Evolutionary conservation across 1,140 invertebrate species (phyloP), one percentile per base, ranked within the genome.

Genomic region (Bilobella aurantiaca): DNA sequence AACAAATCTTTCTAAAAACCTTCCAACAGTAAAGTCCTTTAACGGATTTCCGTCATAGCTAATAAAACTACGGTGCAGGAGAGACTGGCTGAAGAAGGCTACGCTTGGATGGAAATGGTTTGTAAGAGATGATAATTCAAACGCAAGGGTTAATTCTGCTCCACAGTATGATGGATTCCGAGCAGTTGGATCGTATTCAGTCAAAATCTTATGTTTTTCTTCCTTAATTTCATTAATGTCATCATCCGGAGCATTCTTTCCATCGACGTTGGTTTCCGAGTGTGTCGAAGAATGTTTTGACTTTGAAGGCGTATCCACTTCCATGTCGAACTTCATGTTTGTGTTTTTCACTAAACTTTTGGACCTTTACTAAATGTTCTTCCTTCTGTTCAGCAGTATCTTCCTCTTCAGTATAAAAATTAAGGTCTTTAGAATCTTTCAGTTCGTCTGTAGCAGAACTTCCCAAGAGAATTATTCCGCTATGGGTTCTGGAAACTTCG

Each of bases 1-100:
- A 1, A 93, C 91, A 77, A 96, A 98, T 63, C 93, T 82, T 75
- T 98, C 94, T 14, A 98, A 78, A 75, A 98, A 98, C 65, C 90
- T 80, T 28, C 91, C 87, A 0, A 91, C 77, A 0, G 87, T 89
- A 74, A 97, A 93, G 79, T 98, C 95, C 74, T 90, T 83, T 0
- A 98, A 77, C 0, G 95, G 94, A 80, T 98, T 92, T 0, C 96
- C 94, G 62, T 84, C 82, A 75, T 98, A 98, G 28, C 85, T 81
- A 32, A 97, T 88, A 60, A 73, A 74, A 78, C 81, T 76, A 83
- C 88, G 85, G 69, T 87, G 78, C 0, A 94, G 73, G n/a, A 98
- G 80, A 63, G 85, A 87, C 42, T 84, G 80, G 0, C 93, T 91
- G 81, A 95, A 98, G 37, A 96, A 77, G 58, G 87, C 81, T 14